A percentile compares a stretch with the other conserved stretches of the same genome.
Evolutionary conservation across 2,797 vertebrate species (phyloP).

Genomic region (Glyptemys insculpta): DNA sequence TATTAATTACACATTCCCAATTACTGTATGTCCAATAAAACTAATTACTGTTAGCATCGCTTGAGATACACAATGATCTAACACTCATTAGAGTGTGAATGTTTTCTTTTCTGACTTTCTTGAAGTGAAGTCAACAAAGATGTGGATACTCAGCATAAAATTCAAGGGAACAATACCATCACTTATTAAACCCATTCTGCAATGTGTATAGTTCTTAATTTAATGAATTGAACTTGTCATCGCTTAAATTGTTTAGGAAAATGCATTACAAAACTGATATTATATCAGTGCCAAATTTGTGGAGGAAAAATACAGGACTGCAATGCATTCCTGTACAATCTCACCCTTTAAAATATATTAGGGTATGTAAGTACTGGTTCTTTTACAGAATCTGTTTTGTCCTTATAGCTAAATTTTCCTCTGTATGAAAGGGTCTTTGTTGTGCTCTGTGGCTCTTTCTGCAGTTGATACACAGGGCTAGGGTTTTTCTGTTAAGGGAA

Average conservation of each 20-base stretch:
- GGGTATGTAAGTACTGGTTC: not conserved
- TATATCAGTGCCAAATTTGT: not conserved
- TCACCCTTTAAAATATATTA: not conserved
- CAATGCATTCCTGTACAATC: not conserved
- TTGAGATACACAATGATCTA: not conserved
- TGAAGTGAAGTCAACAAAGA: not conserved
- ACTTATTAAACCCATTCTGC: not conserved
- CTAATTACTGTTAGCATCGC: not conserved
- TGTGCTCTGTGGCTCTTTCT: not conserved
- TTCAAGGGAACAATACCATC: not conserved
- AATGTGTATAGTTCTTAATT: not conserved
- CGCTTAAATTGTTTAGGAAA: not conserved
- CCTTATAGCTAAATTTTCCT: not conserved
- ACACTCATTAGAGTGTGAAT: not conserved
- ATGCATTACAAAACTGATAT: not conserved
- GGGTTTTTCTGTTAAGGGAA: conserved; percentile 26
- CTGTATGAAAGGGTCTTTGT: conserved; percentile 52
- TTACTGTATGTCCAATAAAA: not conserved
- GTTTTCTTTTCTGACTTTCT: not conserved
- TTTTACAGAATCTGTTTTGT: conserved; percentile 46
- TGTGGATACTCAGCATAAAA: not conserved
- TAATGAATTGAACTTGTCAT: not conserved
- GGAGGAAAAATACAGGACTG: not conserved
- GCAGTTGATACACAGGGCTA: conserved; percentile 17
- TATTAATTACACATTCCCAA: not conserved